These are phyloP conservation scores for Sarcophaga bullata DNA, from an alignment of 1,140 invertebrate genomes.

Conservation along the genomic window DNA sequence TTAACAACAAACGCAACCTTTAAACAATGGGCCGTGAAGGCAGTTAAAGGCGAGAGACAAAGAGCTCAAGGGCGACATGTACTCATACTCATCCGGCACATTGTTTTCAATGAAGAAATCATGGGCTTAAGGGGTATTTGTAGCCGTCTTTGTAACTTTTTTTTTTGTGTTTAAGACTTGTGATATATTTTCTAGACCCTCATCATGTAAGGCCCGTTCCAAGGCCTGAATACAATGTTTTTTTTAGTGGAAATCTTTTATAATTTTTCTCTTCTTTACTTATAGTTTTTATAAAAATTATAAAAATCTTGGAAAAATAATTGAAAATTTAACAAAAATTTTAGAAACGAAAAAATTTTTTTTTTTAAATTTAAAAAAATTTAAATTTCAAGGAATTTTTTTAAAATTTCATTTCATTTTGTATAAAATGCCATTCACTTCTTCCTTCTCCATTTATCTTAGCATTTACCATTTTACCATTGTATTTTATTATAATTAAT, in stretches of 20 bases:
- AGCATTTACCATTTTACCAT: no score
- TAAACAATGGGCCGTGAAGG: neutral
- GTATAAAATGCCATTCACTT: no score
- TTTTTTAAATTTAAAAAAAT: no score
- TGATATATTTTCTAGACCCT: neutral
- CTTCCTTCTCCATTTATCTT: no score
- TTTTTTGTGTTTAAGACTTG: conserved; percentile 12
- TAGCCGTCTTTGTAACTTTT: conserved; percentile 1
- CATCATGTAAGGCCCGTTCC: no score
- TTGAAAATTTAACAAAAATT: no score
- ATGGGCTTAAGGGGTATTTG: neutral
- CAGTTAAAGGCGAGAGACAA: neutral
- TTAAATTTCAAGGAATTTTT: no score
- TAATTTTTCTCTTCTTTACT: neutral
- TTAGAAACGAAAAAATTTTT: neutral
- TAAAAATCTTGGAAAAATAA: no score
- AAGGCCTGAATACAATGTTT: neutral
- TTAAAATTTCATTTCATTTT: no score
- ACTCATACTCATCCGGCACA: neutral
- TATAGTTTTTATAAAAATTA: neutral
- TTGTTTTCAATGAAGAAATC: neutral
- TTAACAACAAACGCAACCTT: neutral
- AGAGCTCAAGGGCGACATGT: neutral
- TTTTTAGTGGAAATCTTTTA: neutral
- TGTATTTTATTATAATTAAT: no score